These are phyloP conservation scores for Anthonomus grandis DNA, from an alignment of 1,140 invertebrate genomes.

Conservation along the genomic window DNA sequence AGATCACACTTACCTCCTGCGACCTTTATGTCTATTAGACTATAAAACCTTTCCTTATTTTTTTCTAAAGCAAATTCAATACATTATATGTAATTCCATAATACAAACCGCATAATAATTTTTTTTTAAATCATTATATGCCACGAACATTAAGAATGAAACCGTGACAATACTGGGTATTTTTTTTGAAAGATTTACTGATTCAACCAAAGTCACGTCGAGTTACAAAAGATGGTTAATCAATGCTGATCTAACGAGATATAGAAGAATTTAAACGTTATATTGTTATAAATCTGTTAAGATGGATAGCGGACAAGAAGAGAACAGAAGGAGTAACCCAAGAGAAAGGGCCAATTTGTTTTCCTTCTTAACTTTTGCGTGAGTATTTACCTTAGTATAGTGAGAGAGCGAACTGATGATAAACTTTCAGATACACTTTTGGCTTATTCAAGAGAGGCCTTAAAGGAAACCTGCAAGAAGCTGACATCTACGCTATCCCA, in stretches of 20 bases:
- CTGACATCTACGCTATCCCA: slow-evolving; percentile 35
- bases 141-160: neutral
- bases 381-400: too few species aligned
- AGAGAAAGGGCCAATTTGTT: slow-evolving; percentile 27
- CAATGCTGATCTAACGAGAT: slow-evolving; percentile 10
- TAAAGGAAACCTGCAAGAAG: slow-evolving; percentile 32
- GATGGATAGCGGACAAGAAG: slow-evolving; percentile 24
- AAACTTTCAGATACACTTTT: slow-evolving; percentile 27
- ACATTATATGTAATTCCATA: too few species aligned
- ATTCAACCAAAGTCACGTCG: neutral
- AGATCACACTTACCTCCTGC: too few species aligned
- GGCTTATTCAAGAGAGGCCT: slow-evolving; percentile 31
- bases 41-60: too few species aligned
- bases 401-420: too few species aligned
- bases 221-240: neutral
- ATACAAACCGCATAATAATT: neutral
- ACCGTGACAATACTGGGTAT: neutral
- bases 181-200: neutral
- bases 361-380: slow-evolving; percentile 29
- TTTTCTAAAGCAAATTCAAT: too few species aligned
- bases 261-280: too few species aligned
- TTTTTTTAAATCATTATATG: neutral
- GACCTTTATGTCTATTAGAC: too few species aligned
- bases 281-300: neutral
- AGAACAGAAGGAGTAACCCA: slow-evolving; percentile 24